A percentile compares a stretch with the other conserved stretches of the same genome.
Conservation (phyloP, 1,140 invertebrate genomes). For the Cylas formicarius region DNA sequence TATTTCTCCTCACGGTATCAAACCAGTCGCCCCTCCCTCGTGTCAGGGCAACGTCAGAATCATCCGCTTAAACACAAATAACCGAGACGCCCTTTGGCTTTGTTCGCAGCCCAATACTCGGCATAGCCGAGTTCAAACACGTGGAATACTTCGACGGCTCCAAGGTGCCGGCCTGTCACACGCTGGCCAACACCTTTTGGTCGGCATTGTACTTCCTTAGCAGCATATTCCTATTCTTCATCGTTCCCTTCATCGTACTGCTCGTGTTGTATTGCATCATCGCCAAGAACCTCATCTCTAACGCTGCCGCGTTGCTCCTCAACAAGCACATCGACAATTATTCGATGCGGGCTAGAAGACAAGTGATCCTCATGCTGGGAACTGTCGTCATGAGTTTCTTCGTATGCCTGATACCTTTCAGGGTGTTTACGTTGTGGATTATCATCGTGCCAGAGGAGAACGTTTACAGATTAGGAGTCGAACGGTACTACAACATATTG, state of each 20-base stretch:
- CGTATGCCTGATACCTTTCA: constrained; percentile 76
- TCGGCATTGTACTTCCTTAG: constrained; percentile 65
- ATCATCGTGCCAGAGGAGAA: constrained; percentile 56
- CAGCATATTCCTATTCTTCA: constrained; percentile 66
- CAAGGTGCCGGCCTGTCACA: constrained; percentile 56
- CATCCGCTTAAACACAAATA: too few species aligned
- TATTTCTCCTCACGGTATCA: too few species aligned
- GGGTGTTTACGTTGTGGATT: constrained; percentile 75
- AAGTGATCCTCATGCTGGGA: constrained; percentile 74
- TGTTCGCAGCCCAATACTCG: constrained; percentile 55
- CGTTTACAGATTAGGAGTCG: constrained; percentile 54
- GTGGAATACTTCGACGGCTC: constrained; percentile 47
- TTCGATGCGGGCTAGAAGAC: constrained; percentile 54
- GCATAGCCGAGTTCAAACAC: constrained; percentile 55
- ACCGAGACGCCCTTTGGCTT: constrained; percentile 14
- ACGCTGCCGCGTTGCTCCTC: constrained; percentile 52
- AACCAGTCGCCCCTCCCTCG: too few species aligned
- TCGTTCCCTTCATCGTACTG: constrained; percentile 67
- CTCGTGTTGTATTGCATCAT: constrained; percentile 70
- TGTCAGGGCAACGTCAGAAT: too few species aligned
- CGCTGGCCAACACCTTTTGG: constrained; percentile 58
- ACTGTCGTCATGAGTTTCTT: constrained; percentile 81
- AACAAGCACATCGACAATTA: constrained; percentile 55
- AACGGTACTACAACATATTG: constrained; percentile 69
- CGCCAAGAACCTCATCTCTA: constrained; percentile 62